A percentile compares a stretch with the other conserved stretches of the same genome.
These are phyloP conservation scores for Scatophagus argus DNA, from an alignment of 2,113 vertebrate species.

Conservation along the genomic window DNA sequence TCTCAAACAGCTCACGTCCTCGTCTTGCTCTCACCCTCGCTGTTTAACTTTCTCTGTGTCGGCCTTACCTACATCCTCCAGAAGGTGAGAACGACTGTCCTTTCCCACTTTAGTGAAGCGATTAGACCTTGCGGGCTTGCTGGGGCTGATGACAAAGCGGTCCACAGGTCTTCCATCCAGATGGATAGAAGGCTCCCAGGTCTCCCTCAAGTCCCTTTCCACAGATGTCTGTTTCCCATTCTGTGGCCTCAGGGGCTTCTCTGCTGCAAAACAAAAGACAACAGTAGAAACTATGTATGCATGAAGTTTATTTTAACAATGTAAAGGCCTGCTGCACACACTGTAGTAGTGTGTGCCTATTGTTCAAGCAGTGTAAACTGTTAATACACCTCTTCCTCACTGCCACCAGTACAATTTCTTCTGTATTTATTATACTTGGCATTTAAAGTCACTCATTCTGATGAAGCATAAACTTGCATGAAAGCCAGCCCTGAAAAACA, in stretches of 20 bases:
- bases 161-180: slow-evolving; percentile 82
- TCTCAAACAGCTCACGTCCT: slow-evolving; percentile 5
- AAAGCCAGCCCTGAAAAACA: slow-evolving; percentile 10
- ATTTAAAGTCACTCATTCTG: slow-evolving; percentile 1
- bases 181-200: slow-evolving; percentile 85
- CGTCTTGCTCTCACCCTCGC: background rate
- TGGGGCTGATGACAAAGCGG: slow-evolving; percentile 82
- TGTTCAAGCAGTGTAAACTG: slow-evolving; percentile 1
- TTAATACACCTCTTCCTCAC: background rate
- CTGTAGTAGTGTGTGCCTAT: background rate
- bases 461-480: slow-evolving; percentile 18
- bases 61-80: slow-evolving; percentile 86
- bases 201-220: slow-evolving; percentile 82
- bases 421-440: slow-evolving; percentile 26
- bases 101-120: slow-evolving; percentile 81
- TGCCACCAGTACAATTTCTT: slow-evolving; percentile 12
- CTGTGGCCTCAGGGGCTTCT: slow-evolving; percentile 80
- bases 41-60: background rate
- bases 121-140: slow-evolving; percentile 85
- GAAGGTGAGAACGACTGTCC: slow-evolving; percentile 75
- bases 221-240: slow-evolving; percentile 83
- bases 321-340: background rate
- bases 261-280: slow-evolving; percentile 70
- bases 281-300: slow-evolving; percentile 1
- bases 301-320: background rate